Base-by-base conservation (phyloP, 2,888 invertebrate species). In the Leptopilina myrica region DNA sequence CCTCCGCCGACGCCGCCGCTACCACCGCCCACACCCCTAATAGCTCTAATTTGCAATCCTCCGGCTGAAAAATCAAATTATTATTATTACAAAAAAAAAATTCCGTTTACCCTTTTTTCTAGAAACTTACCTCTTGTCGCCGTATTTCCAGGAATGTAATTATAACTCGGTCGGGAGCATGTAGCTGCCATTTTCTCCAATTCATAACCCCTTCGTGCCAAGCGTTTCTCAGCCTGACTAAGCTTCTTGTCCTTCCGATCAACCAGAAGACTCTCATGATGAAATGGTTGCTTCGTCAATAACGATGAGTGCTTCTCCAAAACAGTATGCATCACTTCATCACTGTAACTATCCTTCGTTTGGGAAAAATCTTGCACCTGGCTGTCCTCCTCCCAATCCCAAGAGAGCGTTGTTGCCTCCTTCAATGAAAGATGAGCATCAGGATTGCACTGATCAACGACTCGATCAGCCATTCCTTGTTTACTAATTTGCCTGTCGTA, bases 401-500 rank as follows among this genome's bases (percentile, higher is more conserved):
- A 97, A 87, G 98, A 96, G 40, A 99, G 93, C 82, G 97, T 97
- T 14, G 97, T 97, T 53, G 97, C 96, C 88, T 97, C 97, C 92
- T 97, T 97, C 92, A 97, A 95, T 2, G 97, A 97, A 49, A 98
- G 93, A 90, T 97, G 97, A 0, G 98, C 98, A 90, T 99, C 98
- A 0, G 99, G 98, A 92, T 99, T 98, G 89, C 98, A 96, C 91
- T 99, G 99, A 92, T 99, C 99, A 0, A 99, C 98, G 5, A 99
- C 98, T 15, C 99, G 94, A 92, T 99, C 98, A 0, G 99, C 97
- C 97, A 99, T 98, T 80, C 99, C 99, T 92, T 99, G 98, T 90
- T 99, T 99, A 91, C 97, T 98, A 83, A 99, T 97, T 93, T 99
- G 99, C 46, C 99, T 93, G 90, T 99, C 99, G 91, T 99, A 99